phyloP scores from a whole-genome alignment of 2,888 invertebrate species.

The Elegia similella region DNA sequence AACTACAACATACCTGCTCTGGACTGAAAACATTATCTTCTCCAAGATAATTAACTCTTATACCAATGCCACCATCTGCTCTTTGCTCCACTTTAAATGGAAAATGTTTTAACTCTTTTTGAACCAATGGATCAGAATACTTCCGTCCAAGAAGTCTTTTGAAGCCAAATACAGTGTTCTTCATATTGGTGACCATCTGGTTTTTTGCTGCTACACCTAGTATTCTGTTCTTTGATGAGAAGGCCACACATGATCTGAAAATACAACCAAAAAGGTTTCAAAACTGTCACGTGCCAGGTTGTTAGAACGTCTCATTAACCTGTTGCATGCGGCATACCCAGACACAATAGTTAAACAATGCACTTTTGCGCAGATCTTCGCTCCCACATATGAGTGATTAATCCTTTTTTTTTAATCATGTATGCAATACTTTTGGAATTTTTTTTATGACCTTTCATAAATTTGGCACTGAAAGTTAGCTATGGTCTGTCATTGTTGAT shows the following conservation, averaged over 20 bases:
- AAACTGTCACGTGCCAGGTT: too few relatives aligned
- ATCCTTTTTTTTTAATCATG: too few relatives aligned
- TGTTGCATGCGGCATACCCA: too few relatives aligned
- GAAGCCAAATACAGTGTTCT: conserved; percentile 96
- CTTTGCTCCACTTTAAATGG: conserved; percentile 90
- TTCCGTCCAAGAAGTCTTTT: conserved; percentile 96
- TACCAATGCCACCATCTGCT: conserved; percentile 91
- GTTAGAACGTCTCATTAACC: too few relatives aligned
- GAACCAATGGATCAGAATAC: conserved; percentile 93
- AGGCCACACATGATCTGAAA: conserved; percentile 96
- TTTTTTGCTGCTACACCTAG: conserved; percentile 98
- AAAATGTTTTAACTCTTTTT: conserved; percentile 89
- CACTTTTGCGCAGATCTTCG: too few relatives aligned
- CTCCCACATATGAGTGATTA: too few relatives aligned
- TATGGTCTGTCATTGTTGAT: too few relatives aligned
- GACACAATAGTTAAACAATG: too few relatives aligned
- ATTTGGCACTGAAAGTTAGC: too few relatives aligned
- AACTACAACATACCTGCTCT: conserved; percentile 85
- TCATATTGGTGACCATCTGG: conserved; percentile 97
- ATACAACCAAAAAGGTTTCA: conserved; percentile 4
- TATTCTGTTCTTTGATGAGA: conserved; percentile 94
- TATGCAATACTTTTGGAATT: too few relatives aligned
- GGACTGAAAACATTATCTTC: conserved; percentile 93
- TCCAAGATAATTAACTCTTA: conserved; percentile 93
- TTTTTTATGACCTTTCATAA: too few relatives aligned